These are phyloP conservation scores for Lamellibrachia columna DNA, from an alignment of 2,888 invertebrate genomes.

Conservation along the genomic window DNA sequence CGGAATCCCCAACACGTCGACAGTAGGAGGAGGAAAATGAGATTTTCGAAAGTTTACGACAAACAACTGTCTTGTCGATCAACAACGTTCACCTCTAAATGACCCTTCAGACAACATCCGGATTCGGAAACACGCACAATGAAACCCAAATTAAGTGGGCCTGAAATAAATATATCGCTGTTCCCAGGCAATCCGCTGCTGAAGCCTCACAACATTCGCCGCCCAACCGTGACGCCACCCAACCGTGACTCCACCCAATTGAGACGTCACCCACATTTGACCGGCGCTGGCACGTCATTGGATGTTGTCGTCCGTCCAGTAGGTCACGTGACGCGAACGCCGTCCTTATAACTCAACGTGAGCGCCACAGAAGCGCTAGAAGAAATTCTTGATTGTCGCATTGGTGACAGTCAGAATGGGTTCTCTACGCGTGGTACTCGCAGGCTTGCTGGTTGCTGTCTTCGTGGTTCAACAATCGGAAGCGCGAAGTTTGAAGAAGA, in stretches of 20 bases:
- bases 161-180: background rate
- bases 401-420: background rate
- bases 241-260: background rate
- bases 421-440: background rate
- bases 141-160: background rate
- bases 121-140: background rate
- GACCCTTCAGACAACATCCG: background rate
- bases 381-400: background rate
- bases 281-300: background rate
- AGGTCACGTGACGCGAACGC: background rate
- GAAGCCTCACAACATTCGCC: background rate
- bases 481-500: background rate
- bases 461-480: background rate
- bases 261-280: background rate
- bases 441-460: background rate
- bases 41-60: background rate
- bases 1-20: background rate
- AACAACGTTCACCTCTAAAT: background rate
- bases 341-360: background rate
- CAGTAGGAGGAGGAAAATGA: background rate
- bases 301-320: background rate
- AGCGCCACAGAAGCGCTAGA: background rate
- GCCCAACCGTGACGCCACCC: background rate
- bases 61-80: background rate
- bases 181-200: background rate